These are phyloP conservation scores for Lysandra bellargus DNA, from an alignment of 2,888 invertebrate species.

Conservation along the genomic window DNA sequence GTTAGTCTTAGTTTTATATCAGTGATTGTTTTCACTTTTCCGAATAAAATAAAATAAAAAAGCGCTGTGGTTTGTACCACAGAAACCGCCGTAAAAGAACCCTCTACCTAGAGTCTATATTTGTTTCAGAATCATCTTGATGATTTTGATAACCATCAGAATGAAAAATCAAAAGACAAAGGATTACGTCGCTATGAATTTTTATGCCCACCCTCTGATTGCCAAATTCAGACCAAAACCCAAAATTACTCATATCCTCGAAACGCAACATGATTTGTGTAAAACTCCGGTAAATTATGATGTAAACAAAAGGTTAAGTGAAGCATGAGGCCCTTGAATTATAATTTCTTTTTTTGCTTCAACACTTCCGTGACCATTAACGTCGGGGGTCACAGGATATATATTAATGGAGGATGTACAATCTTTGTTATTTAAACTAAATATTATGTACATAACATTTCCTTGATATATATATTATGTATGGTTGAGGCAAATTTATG, in stretches of 20 bases:
- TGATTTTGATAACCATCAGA: too few species aligned
- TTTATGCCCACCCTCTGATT: too few species aligned
- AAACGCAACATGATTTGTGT: not conserved
- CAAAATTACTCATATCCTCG: not conserved
- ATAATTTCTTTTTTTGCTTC: conserved; percentile 13
- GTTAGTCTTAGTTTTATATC: too few species aligned
- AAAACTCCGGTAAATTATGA: not conserved
- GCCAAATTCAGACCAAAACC: not conserved
- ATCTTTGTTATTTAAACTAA: not conserved
- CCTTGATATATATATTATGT: not conserved
- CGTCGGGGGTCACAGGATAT: conserved; percentile 15
- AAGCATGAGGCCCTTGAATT: not conserved
- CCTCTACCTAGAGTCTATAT: too few species aligned
- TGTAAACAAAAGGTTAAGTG: not conserved
- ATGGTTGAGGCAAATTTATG: not conserved
- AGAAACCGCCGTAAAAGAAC: too few species aligned
- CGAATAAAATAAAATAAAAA: too few species aligned
- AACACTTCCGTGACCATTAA: conserved; percentile 20
- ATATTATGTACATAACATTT: conserved; percentile 7
- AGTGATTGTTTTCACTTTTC: too few species aligned
- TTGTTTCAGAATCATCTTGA: too few species aligned
- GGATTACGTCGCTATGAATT: too few species aligned
- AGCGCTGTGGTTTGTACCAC: too few species aligned
- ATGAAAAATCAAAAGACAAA: too few species aligned
- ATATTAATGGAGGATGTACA: conserved; percentile 6